phyloP scores from a whole-genome alignment of 2,888 invertebrate genomes.

The Leucoptera coffeella region DNA sequence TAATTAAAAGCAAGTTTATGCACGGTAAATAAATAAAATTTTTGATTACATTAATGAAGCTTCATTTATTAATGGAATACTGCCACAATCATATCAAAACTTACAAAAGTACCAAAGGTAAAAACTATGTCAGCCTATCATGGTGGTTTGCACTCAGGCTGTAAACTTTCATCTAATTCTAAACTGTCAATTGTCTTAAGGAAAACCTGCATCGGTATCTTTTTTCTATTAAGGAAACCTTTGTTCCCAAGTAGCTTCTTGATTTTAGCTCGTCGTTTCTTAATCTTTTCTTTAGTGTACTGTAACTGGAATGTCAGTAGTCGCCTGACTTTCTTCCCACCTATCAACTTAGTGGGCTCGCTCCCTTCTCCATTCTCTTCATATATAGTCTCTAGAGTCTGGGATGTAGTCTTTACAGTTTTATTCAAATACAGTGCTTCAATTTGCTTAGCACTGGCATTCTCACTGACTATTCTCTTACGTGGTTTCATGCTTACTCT shows the following conservation, averaged over 20 bases:
- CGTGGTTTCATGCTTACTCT: slow-evolving; percentile 42
- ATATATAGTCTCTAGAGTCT: slow-evolving; percentile 57
- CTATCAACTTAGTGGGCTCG: slow-evolving; percentile 33
- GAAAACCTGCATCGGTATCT: slow-evolving; percentile 51
- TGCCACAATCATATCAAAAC: no score
- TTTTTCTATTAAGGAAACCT: slow-evolving; percentile 39
- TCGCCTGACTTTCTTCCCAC: slow-evolving; percentile 51
- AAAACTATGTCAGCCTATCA: no score
- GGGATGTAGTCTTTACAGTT: slow-evolving; percentile 40
- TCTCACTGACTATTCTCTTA: slow-evolving; percentile 26
- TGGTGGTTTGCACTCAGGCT: slow-evolving; percentile 18
- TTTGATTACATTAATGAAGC: no score
- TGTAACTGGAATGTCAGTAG: slow-evolving; percentile 49
- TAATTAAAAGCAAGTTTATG: no score
- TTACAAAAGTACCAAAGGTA: no score
- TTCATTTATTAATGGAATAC: no score
- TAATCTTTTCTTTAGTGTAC: slow-evolving; percentile 49
- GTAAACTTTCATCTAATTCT: slow-evolving; percentile 33
- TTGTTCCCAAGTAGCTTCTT: slow-evolving; percentile 50
- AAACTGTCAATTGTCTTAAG: slow-evolving; percentile 48
- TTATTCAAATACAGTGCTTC: slow-evolving; percentile 54
- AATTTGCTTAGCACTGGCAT: slow-evolving; percentile 33
- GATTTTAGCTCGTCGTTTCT: slow-evolving; percentile 52
- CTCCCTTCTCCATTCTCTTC: slow-evolving; percentile 48
- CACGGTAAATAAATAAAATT: no score